Base-by-base conservation (phyloP, 2,113 vertebrate species). In the Cynoglossus semilaevis region DNA sequence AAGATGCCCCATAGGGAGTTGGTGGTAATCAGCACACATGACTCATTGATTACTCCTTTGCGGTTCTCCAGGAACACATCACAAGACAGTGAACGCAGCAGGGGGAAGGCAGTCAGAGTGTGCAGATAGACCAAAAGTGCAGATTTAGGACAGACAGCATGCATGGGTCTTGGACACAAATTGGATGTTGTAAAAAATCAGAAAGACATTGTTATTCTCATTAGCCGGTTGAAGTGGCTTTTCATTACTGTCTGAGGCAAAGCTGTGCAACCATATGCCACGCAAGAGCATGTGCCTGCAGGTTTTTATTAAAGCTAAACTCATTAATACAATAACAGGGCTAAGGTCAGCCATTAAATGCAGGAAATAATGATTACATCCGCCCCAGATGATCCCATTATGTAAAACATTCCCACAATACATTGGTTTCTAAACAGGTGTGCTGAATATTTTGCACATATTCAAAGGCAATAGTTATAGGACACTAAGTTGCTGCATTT, bases 1-100 rank as follows among this genome's bases (percentile, higher is more conserved):
- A 88, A 88, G 85, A 66, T 64, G 64, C 79, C 78, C 88, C 77
- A 70, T 71, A 72, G 83, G 81, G 84, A 84, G 68, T 61, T 74
- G 52, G 79, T 77, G 72, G 78, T 81, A 77, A 85, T 85, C 77
- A 77, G 79, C 72, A 76, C 79, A 83, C 83, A 82, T 88, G 76
- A 86, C 73, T 88, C 85, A 87, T 83, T 86, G 83, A 87, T 86
- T 81, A 80, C 72, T 67, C 51, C 73, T 74, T 47, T 67, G 70
- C 52, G n/a, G 63, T 76, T 77, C 79, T 84, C 66, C 83, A 79
- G 75, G 82, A 83, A 87, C 72, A 74, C 53, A 67, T 51, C 59
- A 63, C 58, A 62, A 52, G 66, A 48, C 22, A 72, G 49, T 70
- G 76, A 76, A 77, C 59, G 11, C 59, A 72, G 64, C 58, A 49